A percentile compares a stretch with the other conserved stretches of the same genome.
phyloP scores from a whole-genome alignment of 2,888 invertebrate species.

The Hoplodrina blanda region DNA sequence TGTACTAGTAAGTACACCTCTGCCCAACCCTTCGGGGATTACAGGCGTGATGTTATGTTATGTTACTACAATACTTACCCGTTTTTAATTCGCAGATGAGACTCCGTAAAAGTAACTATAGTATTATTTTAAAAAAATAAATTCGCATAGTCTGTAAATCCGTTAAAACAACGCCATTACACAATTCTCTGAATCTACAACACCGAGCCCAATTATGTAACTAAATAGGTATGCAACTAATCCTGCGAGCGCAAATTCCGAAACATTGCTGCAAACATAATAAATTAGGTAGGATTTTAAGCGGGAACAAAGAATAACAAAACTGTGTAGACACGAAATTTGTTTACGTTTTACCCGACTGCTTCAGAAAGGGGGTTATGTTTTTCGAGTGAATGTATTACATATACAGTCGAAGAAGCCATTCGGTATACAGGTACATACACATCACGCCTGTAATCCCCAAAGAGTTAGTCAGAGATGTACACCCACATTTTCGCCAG shows the following conservation, averaged over 20 bases:
- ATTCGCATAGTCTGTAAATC: background rate
- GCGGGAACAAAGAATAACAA: conserved; percentile 12
- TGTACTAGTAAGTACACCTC: no score
- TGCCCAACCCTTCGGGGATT: no score
- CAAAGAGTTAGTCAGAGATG: no score
- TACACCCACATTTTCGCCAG: no score
- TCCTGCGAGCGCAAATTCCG: conserved; percentile 14
- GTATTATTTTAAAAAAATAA: background rate
- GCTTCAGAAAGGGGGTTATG: no score
- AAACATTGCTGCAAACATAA: conserved; percentile 37
- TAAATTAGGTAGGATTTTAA: conserved; percentile 50
- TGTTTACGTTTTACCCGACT: background rate
- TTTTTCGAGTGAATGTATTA: no score
- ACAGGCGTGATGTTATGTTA: no score
- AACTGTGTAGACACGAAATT: background rate
- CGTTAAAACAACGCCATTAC: background rate
- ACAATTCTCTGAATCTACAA: background rate
- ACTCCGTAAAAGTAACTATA: background rate
- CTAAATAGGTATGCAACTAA: conserved; percentile 23
- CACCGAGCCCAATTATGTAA: conserved; percentile 17
- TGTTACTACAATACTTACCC: no score
- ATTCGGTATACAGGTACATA: no score
- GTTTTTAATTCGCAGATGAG: no score
- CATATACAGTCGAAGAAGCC: no score
- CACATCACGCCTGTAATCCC: no score